Percentiles rank a stretch among this genome's conserved stretches.
Conservation (phyloP, 2,888 invertebrate genomes). For the Carcina quercana region DNA sequence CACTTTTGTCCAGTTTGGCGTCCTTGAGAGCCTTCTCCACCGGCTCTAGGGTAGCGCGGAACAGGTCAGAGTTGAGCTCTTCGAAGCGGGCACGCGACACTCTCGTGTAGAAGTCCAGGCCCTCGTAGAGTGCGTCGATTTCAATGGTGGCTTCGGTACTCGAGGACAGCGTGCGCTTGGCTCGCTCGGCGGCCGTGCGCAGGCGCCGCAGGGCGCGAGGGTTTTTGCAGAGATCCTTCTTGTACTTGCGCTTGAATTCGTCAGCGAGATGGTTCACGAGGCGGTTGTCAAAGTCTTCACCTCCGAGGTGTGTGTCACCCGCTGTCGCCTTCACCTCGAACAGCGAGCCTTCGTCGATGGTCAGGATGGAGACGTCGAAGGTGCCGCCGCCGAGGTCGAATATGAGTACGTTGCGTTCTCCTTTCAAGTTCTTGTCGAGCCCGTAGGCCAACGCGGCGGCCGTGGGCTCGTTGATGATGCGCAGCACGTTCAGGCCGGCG, state of each 20-base stretch:
- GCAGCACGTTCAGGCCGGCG: constrained; percentile 84
- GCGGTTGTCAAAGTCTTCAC: constrained; percentile 80
- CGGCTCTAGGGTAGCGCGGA: constrained; percentile 82
- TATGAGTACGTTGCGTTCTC: constrained; percentile 77
- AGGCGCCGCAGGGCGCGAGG: constrained; percentile 80
- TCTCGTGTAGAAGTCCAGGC: constrained; percentile 80
- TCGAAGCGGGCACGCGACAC: constrained; percentile 84
- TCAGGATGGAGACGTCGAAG: constrained; percentile 88
- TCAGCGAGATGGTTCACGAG: constrained; percentile 79
- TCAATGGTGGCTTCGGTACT: constrained; percentile 84
- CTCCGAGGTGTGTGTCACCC: constrained; percentile 89
- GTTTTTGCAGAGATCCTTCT: constrained; percentile 79
- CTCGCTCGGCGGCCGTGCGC: constrained; percentile 84
- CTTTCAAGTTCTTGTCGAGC: constrained; percentile 78
- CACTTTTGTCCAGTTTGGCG: constrained; percentile 84
- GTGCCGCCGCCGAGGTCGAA: constrained; percentile 80
- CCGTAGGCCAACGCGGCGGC: constrained; percentile 84
- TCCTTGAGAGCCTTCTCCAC: constrained; percentile 86
- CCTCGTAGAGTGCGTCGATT: constrained; percentile 83
- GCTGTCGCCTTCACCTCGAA: constrained; percentile 89
- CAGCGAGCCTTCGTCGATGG: constrained; percentile 83
- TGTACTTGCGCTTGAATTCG: constrained; percentile 82
- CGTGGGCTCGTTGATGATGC: constrained; percentile 90
- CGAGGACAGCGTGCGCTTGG: constrained; percentile 84
- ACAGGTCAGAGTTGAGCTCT: constrained; percentile 82